A percentile compares a stretch with the other conserved stretches of the same genome.
Evolutionary conservation across 2,888 invertebrate species (phyloP).

Genomic region (Xanthia icteritia): DNA sequence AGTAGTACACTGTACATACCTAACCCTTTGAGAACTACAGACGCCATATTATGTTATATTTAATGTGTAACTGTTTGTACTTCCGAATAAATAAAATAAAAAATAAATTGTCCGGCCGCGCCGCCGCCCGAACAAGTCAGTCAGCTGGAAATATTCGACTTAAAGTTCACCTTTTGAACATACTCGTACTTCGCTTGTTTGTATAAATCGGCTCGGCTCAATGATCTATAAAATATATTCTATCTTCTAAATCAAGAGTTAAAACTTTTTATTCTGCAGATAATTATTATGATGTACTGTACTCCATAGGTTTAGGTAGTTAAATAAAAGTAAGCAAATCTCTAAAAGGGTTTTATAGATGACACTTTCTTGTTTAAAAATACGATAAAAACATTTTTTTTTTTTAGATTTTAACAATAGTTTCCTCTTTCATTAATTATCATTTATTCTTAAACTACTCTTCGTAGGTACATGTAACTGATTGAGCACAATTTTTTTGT

Average conservation of each 20-base stretch:
- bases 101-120: neutral
- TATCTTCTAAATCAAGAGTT: slow-evolving; percentile 15
- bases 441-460: no score
- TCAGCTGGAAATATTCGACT: slow-evolving; percentile 38
- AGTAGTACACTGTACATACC: neutral
- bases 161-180: slow-evolving; percentile 45
- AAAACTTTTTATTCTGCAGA: slow-evolving; percentile 26
- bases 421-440: no score
- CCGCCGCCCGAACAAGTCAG: slow-evolving; percentile 1
- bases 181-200: neutral
- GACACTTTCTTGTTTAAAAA: no score
- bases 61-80: neutral
- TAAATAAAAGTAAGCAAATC: no score
- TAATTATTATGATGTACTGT: neutral
- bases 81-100: slow-evolving; percentile 11
- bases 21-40: neutral
- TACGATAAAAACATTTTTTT: no score
- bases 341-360: no score
- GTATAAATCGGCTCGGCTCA: slow-evolving; percentile 12
- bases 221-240: slow-evolving; percentile 29
- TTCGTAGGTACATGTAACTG: no score
- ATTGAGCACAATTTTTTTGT: no score
- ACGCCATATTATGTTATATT: neutral
- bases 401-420: no score
- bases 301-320: no score